These are phyloP conservation scores for Sinohyriopsis cumingii DNA, from an alignment of 2,888 invertebrate species.

Conservation along the genomic window DNA sequence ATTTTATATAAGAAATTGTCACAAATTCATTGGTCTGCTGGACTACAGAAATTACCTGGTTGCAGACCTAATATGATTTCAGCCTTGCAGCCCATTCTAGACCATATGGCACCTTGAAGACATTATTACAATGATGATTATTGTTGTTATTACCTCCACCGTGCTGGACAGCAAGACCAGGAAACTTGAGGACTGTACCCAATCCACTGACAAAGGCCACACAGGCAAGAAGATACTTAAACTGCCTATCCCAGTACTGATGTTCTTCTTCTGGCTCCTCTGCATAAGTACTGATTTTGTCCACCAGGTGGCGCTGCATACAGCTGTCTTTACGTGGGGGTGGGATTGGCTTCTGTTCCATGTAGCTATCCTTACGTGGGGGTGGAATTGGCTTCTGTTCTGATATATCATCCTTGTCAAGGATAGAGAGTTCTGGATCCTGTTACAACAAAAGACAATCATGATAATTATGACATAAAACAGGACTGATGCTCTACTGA, in stretches of 20 bases:
- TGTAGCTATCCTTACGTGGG: conserved; percentile 27
- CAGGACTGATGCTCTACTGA: no score
- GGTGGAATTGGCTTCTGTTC: conserved; percentile 25
- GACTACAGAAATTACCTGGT: no score
- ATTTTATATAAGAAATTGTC: no score
- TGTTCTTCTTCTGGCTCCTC: conserved; percentile 58
- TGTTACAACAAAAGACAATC: no score
- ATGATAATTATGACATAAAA: no score
- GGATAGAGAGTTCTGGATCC: no score
- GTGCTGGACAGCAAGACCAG: conserved; percentile 78
- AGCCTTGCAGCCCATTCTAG: no score
- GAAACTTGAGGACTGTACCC: conserved; percentile 77
- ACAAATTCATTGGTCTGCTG: no score
- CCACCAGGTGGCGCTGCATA: conserved; percentile 19
- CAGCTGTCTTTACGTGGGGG: conserved; percentile 32
- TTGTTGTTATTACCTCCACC: conserved; percentile 57
- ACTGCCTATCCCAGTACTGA: conserved; percentile 68
- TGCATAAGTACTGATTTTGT: conserved; percentile 10
- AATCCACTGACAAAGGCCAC: conserved; percentile 77
- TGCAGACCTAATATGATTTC: no score
- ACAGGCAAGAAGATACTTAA: conserved; percentile 77
- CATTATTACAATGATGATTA: not conserved
- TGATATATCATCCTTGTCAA: conserved; percentile 15
- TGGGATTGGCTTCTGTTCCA: conserved; percentile 19
- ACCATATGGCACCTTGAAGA: not conserved